Conservation (phyloP, 2,113 vertebrate genomes). For the Ariopsis seemanni region DNA sequence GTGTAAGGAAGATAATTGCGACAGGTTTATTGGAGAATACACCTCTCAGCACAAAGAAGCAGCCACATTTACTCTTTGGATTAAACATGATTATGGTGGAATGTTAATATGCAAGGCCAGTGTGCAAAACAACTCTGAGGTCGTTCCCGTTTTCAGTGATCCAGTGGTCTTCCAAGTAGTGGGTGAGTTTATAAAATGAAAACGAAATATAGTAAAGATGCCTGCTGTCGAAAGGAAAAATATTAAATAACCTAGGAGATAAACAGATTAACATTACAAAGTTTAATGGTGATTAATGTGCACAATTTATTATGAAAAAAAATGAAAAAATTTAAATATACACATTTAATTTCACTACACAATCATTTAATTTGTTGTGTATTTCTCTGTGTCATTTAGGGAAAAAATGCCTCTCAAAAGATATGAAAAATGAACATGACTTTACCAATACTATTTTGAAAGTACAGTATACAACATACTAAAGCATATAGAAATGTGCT, state of each 20-base stretch:
- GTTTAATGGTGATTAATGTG: neutral
- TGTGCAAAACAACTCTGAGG: conserved; percentile 56
- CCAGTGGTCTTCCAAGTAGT: conserved; percentile 58
- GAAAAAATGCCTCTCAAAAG: neutral
- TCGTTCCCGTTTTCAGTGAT: conserved; percentile 51
- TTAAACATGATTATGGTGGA: conserved; percentile 35
- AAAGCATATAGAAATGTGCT: neutral
- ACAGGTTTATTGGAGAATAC: neutral
- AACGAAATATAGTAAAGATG: neutral
- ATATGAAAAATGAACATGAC: neutral
- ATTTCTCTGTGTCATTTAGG: neutral
- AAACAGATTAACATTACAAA: neutral
- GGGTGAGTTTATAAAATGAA: conserved; percentile 61
- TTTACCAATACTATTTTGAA: neutral
- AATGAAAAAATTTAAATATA: neutral
- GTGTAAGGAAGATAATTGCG: neutral
- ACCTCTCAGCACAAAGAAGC: fast-evolving
- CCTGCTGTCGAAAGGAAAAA: neutral
- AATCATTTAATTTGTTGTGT: neutral
- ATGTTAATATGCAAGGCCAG: conserved; percentile 62
- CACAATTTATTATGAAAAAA: neutral
- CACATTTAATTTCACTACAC: neutral
- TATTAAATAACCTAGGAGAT: neutral
- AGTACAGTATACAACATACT: neutral
- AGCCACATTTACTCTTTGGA: fast-evolving